Conservation (phyloP, 2,888 invertebrate genomes). For the Gisinianus flammeolus region DNA sequence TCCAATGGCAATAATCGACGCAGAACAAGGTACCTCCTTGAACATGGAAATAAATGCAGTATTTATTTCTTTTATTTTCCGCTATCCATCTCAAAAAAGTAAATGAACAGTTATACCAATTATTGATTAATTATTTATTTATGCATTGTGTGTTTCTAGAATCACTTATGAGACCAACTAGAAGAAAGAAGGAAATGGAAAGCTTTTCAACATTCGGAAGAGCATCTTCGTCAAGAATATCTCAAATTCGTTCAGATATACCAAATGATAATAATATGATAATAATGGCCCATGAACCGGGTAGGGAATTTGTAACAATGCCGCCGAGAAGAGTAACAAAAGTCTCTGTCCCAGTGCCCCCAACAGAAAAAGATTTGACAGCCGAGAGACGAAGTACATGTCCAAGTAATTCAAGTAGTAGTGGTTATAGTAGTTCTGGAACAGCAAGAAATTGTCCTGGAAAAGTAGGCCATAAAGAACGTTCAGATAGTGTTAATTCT, state of each 20-base stretch:
- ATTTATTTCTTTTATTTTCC: background rate
- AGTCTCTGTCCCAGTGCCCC: constrained; percentile 36
- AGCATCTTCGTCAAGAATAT: constrained; percentile 45
- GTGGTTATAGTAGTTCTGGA: constrained; percentile 52
- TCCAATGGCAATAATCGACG: constrained; percentile 46
- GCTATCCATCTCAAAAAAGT: background rate
- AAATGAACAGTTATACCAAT: too few species aligned
- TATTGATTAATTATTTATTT: background rate
- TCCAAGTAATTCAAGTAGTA: constrained; percentile 51
- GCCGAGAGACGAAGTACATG: constrained; percentile 46
- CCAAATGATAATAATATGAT: constrained; percentile 51
- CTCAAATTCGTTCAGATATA: constrained; percentile 46
- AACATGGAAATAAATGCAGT: background rate
- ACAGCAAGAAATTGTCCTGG: constrained; percentile 37
- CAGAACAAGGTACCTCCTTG: constrained; percentile 50
- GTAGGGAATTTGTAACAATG: constrained; percentile 51
- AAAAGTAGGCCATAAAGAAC: constrained; percentile 42
- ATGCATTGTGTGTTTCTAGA: constrained; percentile 38
- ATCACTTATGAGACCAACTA: constrained; percentile 49
- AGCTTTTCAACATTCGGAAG: constrained; percentile 56
- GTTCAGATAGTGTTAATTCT: constrained; percentile 52
- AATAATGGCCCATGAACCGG: constrained; percentile 51
- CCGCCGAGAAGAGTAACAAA: constrained; percentile 22
- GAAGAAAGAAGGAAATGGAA: constrained; percentile 47
- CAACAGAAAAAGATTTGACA: constrained; percentile 32